A percentile compares a stretch with the other conserved stretches of the same genome.
These are phyloP conservation scores for Euleptes europaea DNA, from an alignment of 2,113 vertebrate genomes.

Conservation along the genomic window DNA sequence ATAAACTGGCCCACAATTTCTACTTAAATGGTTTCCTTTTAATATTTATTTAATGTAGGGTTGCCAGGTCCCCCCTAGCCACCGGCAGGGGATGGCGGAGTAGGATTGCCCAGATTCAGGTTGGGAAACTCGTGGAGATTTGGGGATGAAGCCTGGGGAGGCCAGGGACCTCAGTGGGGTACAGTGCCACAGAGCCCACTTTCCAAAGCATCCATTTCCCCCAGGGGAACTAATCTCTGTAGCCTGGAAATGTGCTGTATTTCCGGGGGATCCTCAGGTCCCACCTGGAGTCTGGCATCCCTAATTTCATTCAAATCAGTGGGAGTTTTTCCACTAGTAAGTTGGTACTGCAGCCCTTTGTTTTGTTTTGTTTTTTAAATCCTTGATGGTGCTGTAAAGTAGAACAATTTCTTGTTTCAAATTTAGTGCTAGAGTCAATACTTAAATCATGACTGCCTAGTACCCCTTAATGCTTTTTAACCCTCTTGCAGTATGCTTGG, in stretches of 20 bases:
- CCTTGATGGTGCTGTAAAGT: constrained; percentile 55
- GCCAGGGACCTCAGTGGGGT: too few species aligned
- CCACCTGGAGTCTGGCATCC: background rate
- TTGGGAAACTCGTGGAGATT: too few species aligned
- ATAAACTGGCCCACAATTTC: background rate
- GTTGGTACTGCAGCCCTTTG: background rate
- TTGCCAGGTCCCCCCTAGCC: too few species aligned
- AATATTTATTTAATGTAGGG: too few species aligned
- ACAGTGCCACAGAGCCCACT: too few species aligned
- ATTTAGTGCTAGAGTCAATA: background rate
- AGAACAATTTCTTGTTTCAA: constrained; percentile 17
- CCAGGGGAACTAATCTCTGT: too few species aligned
- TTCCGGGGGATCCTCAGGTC: too few species aligned
- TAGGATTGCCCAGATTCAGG: too few species aligned
- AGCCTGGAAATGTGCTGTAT: too few species aligned
- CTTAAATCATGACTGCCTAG: background rate
- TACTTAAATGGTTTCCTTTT: background rate
- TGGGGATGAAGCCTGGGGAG: too few species aligned
- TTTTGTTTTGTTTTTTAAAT: constrained; percentile 45
- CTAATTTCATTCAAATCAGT: background rate
- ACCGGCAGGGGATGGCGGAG: too few species aligned
- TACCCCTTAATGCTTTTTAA: background rate
- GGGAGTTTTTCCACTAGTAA: background rate
- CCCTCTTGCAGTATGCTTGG: background rate
- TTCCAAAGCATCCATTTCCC: too few species aligned